Conservation (phyloP, 30 jellyfish, hydroid and myxozoan genomes). For the Turritopsis rubra region DNA sequence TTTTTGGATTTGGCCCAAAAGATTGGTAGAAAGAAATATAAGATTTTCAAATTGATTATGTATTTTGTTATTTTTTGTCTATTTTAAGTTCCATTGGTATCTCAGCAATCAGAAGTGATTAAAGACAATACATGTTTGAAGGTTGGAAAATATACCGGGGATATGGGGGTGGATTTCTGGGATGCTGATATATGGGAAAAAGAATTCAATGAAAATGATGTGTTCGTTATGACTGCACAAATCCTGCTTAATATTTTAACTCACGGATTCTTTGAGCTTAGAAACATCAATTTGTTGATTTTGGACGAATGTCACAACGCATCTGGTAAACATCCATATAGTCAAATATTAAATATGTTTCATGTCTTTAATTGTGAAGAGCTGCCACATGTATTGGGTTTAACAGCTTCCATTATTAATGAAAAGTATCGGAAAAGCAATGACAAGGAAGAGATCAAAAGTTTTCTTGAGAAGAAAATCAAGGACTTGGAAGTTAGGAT, state of each 20-base stretch:
- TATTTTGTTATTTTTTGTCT: not conserved
- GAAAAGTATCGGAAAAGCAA: constrained; percentile 35
- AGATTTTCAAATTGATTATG: not conserved
- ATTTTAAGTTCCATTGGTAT: constrained; percentile 77
- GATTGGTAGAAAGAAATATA: not conserved
- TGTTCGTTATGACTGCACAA: constrained; percentile 92
- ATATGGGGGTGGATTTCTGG: constrained; percentile 89
- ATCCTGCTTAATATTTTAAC: constrained; percentile 48
- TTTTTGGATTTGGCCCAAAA: not conserved
- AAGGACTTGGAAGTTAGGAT: constrained; percentile 44
- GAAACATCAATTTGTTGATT: constrained; percentile 11
- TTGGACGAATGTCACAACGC: constrained; percentile 53
- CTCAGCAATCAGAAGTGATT: constrained; percentile 78
- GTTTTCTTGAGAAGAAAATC: constrained; percentile 43
- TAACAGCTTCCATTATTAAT: constrained; percentile 90
- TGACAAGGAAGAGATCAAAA: constrained; percentile 5
- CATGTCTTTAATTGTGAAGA: not conserved
- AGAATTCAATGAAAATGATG: constrained; percentile 61
- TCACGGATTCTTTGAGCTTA: constrained; percentile 21
- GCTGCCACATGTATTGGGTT: constrained; percentile 75
- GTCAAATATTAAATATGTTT: constrained; percentile 38
- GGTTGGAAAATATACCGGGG: constrained; percentile 88
- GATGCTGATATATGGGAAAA: constrained; percentile 50
- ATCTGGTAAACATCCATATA: constrained; percentile 63
- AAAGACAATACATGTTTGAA: constrained; percentile 43